phyloP scores from a whole-genome alignment of 2,797 vertebrate genomes.

The Gymnocypris eckloni region DNA sequence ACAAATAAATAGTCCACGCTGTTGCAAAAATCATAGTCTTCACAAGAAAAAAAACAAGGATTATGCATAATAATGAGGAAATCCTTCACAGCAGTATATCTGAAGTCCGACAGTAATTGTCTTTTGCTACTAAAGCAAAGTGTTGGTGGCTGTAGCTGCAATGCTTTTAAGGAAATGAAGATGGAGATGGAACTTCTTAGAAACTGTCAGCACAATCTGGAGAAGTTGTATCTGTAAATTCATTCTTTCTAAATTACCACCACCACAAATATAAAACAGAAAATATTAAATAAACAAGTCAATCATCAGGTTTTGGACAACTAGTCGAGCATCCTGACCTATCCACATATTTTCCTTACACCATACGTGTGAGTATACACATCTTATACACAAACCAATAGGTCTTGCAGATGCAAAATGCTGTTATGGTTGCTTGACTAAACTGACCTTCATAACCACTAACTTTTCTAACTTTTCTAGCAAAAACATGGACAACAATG shows the following conservation, averaged over 20 bases:
- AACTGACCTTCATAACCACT: constrained; percentile 5
- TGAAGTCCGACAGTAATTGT: constrained; percentile 12
- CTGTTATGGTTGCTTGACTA: neutral
- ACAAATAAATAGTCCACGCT: neutral
- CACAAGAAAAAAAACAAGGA: constrained; percentile 8
- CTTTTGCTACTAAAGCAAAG: neutral
- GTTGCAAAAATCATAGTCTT: neutral
- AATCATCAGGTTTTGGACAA: neutral
- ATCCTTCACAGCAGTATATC: neutral
- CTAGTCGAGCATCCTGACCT: neutral
- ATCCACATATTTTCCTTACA: neutral
- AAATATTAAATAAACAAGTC: neutral
- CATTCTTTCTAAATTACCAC: neutral
- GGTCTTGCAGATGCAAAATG: neutral
- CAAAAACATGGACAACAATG: neutral
- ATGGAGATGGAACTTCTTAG: neutral
- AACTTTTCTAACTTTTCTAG: neutral
- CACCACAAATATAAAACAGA: neutral
- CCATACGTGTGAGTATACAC: neutral
- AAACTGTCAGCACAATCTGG: neutral
- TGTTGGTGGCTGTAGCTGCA: neutral
- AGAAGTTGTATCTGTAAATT: neutral
- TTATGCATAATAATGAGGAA: neutral
- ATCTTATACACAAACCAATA: neutral
- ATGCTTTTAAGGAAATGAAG: neutral